Evolutionary conservation across 2,113 vertebrate genomes (phyloP), one percentile per base, ranked within the genome.

Genomic region (Propithecus coquereli): DNA sequence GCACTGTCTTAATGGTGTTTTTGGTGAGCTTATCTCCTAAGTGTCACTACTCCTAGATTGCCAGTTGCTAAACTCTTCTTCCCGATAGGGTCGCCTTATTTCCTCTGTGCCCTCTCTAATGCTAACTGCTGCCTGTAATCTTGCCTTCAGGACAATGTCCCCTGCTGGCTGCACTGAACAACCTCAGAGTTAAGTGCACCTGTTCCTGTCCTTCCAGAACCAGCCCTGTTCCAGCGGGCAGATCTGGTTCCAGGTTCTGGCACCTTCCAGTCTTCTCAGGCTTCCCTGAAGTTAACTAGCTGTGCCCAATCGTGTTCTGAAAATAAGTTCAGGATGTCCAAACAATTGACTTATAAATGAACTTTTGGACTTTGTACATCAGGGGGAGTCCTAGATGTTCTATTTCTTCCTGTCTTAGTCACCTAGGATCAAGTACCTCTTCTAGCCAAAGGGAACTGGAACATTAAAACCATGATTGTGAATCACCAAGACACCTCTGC

Each of bases 181-280:
- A 30, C 66, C 66, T 82, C 37, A 18, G 91, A 47, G 34, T 81
- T 70, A 94, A 50, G 25, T 7, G 25, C 92, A 96, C 84, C 92
- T 96, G 97, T 79, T 50, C 70, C 92, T 85, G 87, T 95, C 96
- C 83, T 91, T 97, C 70, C 16, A 45, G 40, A 12, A 22, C 34
- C 34, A 92, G 77, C n/a, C 47, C 65, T 57, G 23, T 84, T 57
- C 52, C 70, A 47, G 22, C 4, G 27, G 59, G 57, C 68, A 83
- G 87, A 89, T 97, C 92, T 94, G 63, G 54, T 95, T 97, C 87
- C 95, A 90, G 52, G 71, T 92, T 86, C 92, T 96, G 96, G 96
- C 81, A 94, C 27, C 32, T 79, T 90, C 27, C 40, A 3, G 45
- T 50, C 87, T 90, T 92, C 94, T 90, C 92, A 80, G 70, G 11